Percentiles rank a stretch among this genome's conserved stretches.
Evolutionary conservation across 2,888 invertebrate species (phyloP).

Genomic region (Sylvicola fuscatus): DNA sequence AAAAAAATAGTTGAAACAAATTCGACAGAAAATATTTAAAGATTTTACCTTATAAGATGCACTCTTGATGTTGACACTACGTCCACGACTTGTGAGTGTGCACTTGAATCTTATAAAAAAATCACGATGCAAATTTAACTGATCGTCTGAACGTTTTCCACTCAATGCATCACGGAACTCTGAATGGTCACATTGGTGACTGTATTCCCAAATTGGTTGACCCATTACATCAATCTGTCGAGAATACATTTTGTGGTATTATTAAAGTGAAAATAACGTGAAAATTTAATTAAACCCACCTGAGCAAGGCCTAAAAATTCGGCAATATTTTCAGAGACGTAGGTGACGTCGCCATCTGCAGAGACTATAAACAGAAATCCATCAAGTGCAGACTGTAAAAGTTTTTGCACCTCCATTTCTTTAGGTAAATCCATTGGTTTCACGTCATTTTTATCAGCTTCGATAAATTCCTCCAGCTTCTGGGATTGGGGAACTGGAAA

Average conservation of each 20-base stretch:
- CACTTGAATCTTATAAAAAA: slow-evolving; percentile 57
- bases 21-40: slow-evolving; percentile 2
- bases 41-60: slow-evolving; percentile 74
- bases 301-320: slow-evolving; percentile 83
- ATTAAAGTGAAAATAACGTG: slow-evolving; percentile 4
- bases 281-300: slow-evolving; percentile 34
- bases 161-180: slow-evolving; percentile 52
- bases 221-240: slow-evolving; percentile 89
- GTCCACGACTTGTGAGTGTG: slow-evolving; percentile 85
- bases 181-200: slow-evolving; percentile 88
- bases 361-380: slow-evolving; percentile 80
- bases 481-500: too few relatives aligned
- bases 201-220: slow-evolving; percentile 82
- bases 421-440: slow-evolving; percentile 21
- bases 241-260: slow-evolving; percentile 6
- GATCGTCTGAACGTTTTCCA: slow-evolving; percentile 13
- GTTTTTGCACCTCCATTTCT: slow-evolving; percentile 17
- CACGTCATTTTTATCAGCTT: slow-evolving; percentile 6
- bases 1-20: slow-evolving; percentile 11
- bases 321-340: slow-evolving; percentile 77
- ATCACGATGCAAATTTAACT: slow-evolving; percentile 21
- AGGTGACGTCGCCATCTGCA: slow-evolving; percentile 78
- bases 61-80: slow-evolving; percentile 86
- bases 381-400: slow-evolving; percentile 40
- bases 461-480: slow-evolving; percentile 1